Conservation (phyloP, 2,797 vertebrate genomes). For the Emys orbicularis region DNA sequence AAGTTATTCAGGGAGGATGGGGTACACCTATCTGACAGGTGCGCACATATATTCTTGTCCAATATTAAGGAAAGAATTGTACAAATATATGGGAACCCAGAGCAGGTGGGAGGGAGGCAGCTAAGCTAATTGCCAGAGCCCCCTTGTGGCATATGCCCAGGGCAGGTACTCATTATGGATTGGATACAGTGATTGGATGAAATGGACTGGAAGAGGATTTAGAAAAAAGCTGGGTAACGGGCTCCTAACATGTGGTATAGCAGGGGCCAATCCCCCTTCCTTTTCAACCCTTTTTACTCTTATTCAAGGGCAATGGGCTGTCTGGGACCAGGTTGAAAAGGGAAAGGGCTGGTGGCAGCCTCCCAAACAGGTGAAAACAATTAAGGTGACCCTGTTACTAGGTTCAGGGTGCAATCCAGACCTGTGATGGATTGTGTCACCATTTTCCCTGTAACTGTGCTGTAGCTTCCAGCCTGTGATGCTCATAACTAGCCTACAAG, state of each 20-base stretch:
- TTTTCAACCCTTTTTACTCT: not conserved
- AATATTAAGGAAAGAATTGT: too few relatives aligned
- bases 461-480: not conserved
- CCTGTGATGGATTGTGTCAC: not conserved
- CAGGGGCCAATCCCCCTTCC: not conserved
- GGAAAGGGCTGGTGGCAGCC: not conserved
- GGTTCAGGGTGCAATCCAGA: not conserved
- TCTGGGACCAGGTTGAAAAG: not conserved
- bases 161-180: not conserved
- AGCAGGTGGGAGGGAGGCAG: too few relatives aligned
- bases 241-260: not conserved
- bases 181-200: not conserved
- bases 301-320: not conserved
- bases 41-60: too few relatives aligned
- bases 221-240: not conserved
- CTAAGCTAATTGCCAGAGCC: too few relatives aligned
- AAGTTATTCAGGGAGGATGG: not conserved
- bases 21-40: too few relatives aligned
- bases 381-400: not conserved
- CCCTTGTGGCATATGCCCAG: not conserved
- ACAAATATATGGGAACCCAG: too few relatives aligned
- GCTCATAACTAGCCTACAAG: not conserved
- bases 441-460: not conserved
- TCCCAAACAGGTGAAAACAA: not conserved
- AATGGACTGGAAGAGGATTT: not conserved